Evolutionary conservation across 1,140 invertebrate species (phyloP).

Genomic region (Archivesica marissinica): DNA sequence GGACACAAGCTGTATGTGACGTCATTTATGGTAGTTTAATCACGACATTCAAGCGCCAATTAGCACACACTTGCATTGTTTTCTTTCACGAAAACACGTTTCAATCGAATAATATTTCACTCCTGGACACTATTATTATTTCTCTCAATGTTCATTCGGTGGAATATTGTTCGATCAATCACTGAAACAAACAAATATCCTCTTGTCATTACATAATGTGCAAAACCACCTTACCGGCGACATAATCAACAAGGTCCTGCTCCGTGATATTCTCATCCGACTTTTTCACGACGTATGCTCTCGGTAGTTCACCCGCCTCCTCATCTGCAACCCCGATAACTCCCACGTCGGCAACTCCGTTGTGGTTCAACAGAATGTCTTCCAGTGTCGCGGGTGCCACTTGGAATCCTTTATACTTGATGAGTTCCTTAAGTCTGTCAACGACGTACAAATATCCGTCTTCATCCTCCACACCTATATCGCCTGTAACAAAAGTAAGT

Average conservation of each 20-base stretch:
- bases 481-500: slow-evolving; percentile 66
- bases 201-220: no score
- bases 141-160: no score
- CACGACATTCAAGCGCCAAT: no score
- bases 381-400: slow-evolving; percentile 95
- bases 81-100: no score
- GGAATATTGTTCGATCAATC: no score
- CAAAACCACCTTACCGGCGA: slow-evolving; percentile 77
- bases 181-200: no score
- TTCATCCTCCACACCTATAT: slow-evolving; percentile 78
- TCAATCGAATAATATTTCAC: no score
- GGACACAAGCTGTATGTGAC: no score
- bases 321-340: slow-evolving; percentile 92
- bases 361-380: slow-evolving; percentile 89
- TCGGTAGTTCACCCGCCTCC: slow-evolving; percentile 90
- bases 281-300: slow-evolving; percentile 90
- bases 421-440: slow-evolving; percentile 94
- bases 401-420: slow-evolving; percentile 95
- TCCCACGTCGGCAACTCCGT: slow-evolving; percentile 90
- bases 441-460: slow-evolving; percentile 86
- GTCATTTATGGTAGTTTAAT: no score
- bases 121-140: no score
- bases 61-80: no score
- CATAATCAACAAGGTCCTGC: slow-evolving; percentile 56
- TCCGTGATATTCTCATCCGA: slow-evolving; percentile 72